Conservation (phyloP, 1,140 invertebrate genomes). For the Ceratitis capitata region DNA sequence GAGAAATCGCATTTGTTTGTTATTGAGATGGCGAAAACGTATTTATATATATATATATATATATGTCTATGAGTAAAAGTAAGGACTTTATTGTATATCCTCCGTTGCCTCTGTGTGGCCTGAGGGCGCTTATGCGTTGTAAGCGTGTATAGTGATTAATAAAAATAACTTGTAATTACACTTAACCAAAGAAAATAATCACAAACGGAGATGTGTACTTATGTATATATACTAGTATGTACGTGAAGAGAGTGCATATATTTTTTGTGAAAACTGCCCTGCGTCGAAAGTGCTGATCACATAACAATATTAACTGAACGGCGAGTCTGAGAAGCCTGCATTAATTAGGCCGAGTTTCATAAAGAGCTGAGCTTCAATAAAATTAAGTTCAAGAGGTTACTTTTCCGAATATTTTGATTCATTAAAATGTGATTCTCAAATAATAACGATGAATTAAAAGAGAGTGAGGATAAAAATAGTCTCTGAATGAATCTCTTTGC, state of each 20-base stretch:
- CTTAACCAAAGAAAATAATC: conserved; percentile 1
- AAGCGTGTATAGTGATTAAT: background rate
- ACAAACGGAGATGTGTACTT: background rate
- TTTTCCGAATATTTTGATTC: too few species aligned
- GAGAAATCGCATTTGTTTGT: background rate
- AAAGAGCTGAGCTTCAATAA: background rate
- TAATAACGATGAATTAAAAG: too few species aligned
- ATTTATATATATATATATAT: background rate
- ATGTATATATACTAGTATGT: too few species aligned
- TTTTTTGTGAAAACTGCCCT: background rate
- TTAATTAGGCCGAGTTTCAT: background rate
- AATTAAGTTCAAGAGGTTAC: background rate
- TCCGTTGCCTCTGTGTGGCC: too few species aligned
- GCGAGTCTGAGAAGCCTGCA: too few species aligned
- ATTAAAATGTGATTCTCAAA: too few species aligned
- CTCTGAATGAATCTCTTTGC: too few species aligned
- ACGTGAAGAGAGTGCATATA: background rate
- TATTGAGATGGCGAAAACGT: background rate
- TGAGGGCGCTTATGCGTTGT: background rate
- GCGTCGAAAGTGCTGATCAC: background rate
- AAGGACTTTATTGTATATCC: background rate
- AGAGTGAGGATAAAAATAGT: too few species aligned
- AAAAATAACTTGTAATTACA: background rate
- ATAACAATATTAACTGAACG: too few species aligned
- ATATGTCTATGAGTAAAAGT: background rate